Conservation (phyloP, 2,113 vertebrate species). For the Zosterops lateralis region DNA sequence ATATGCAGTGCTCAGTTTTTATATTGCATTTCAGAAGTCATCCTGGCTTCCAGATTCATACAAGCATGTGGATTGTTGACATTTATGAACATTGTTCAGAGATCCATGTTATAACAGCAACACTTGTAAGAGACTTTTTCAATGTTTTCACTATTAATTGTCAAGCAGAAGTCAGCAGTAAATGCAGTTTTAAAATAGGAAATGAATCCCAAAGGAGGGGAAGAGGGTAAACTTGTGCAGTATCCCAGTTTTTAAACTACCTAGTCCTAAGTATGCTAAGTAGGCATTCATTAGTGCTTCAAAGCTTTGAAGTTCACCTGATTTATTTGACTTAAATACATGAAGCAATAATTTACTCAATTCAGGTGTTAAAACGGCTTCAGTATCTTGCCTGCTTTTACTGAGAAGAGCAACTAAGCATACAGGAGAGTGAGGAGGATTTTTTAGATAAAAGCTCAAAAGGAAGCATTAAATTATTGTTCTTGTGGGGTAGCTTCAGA, state of each 20-base stretch:
- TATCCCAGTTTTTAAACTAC: background rate
- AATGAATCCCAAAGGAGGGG: background rate
- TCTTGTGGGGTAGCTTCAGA: background rate
- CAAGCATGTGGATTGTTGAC: background rate
- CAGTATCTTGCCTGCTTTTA: background rate
- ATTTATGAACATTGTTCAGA: background rate
- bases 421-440: background rate
- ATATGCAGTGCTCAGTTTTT: background rate
- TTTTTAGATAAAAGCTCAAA: background rate
- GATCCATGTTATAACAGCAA: background rate
- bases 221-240: background rate
- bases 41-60: background rate
- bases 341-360: accelerated
- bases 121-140: background rate
- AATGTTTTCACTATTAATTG: background rate
- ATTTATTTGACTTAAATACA: background rate
- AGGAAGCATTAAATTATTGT: background rate
- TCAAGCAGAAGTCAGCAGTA: background rate
- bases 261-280: background rate
- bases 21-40: background rate
- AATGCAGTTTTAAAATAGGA: background rate
- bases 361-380: background rate
- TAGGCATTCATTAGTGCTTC: background rate
- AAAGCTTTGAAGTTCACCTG: background rate
- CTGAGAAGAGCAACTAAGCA: background rate